Conservation (phyloP, 2,797 vertebrate species). For the Hemitrygon akajei region DNA sequence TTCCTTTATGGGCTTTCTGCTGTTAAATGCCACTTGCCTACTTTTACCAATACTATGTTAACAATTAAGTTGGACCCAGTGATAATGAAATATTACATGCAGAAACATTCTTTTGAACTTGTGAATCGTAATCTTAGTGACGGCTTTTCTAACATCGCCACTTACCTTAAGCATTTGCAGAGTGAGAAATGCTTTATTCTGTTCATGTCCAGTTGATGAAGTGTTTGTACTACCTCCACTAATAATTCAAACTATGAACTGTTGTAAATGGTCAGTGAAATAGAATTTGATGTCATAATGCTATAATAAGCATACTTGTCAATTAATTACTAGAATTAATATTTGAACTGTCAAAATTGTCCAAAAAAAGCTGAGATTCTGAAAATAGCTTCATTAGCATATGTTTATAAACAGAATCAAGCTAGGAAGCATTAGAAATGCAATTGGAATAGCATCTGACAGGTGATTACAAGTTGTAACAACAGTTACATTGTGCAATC, state of each 20-base stretch:
- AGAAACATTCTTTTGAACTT: conserved; percentile 15
- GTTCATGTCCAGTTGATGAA: conserved; percentile 21
- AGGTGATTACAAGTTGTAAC: not conserved
- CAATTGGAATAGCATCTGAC: not conserved
- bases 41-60: conserved; percentile 14
- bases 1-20: conserved; percentile 28
- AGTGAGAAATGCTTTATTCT: conserved; percentile 1
- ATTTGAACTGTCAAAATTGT: not conserved
- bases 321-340: not conserved
- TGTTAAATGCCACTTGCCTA: conserved; percentile 1
- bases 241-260: conserved; percentile 17
- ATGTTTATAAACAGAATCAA: not conserved
- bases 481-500: not conserved
- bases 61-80: conserved; percentile 14
- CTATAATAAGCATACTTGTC: conserved; percentile 27
- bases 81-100: not conserved
- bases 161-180: not conserved
- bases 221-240: not conserved
- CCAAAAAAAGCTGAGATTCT: not conserved
- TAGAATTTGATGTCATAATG: not conserved
- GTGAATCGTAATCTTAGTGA: conserved; percentile 16
- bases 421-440: not conserved
- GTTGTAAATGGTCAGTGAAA: conserved; percentile 22
- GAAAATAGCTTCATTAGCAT: not conserved
- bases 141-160: conserved; percentile 32